Evolutionary conservation across 2,888 invertebrate genomes (phyloP).

Genomic region (Epicampocera succincta): DNA sequence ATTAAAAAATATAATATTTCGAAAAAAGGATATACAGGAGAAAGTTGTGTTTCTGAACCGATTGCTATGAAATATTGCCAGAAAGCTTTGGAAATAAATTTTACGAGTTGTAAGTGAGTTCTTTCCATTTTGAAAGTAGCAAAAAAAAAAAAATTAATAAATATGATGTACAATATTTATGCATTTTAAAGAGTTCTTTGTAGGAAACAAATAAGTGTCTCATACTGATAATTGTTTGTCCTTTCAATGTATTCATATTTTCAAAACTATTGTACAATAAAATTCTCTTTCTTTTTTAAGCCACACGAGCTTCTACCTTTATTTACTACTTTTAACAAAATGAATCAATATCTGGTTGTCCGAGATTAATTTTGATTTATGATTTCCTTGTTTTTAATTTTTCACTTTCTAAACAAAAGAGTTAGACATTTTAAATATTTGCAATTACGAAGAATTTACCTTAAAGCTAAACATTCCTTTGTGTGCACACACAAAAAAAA

Average conservation of each 20-base stretch:
- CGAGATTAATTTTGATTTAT: slow-evolving; percentile 39
- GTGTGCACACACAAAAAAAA: background rate
- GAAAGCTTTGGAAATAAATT: too few relatives aligned
- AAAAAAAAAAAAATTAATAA: background rate
- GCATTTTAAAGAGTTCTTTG: too few relatives aligned
- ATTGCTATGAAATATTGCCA: too few relatives aligned
- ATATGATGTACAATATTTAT: too few relatives aligned
- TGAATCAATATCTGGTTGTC: background rate
- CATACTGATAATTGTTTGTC: too few relatives aligned
- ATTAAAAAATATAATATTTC: too few relatives aligned
- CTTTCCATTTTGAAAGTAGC: too few relatives aligned
- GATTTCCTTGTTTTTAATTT: background rate
- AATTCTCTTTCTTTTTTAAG: background rate
- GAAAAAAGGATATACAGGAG: too few relatives aligned
- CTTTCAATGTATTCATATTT: background rate
- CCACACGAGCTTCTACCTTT: too few relatives aligned
- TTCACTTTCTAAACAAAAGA: background rate
- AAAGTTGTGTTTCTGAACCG: too few relatives aligned
- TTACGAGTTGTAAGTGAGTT: too few relatives aligned
- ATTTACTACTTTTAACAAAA: background rate
- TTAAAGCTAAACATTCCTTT: slow-evolving; percentile 33
- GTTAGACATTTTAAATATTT: background rate
- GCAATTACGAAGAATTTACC: slow-evolving; percentile 39
- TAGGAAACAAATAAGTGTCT: background rate
- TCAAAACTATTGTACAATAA: background rate